These are phyloP conservation scores for Thereva unica DNA, from an alignment of 2,888 invertebrate species.

Conservation along the genomic window DNA sequence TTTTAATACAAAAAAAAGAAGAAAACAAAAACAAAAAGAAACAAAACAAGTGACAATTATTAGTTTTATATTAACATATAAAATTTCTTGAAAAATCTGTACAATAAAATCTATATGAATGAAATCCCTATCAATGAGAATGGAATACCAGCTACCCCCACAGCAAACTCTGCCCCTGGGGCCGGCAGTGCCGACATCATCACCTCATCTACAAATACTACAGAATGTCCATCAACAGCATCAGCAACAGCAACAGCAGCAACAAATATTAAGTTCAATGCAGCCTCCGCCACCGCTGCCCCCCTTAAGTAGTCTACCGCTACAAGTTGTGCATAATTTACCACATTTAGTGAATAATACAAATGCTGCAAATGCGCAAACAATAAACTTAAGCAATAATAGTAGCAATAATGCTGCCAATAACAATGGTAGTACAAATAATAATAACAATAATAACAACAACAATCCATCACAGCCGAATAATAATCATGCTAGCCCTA, in stretches of 20 bases:
- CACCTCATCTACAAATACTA: constrained; percentile 49
- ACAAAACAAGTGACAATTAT: background rate
- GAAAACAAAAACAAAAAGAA: constrained; percentile 7
- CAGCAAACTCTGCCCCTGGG: constrained; percentile 53
- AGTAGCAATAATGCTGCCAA: constrained; percentile 28
- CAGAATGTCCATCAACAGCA: constrained; percentile 51
- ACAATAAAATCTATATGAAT: constrained; percentile 40
- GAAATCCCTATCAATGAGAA: constrained; percentile 52
- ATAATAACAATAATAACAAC: constrained; percentile 39
- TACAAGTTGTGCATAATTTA: constrained; percentile 57
- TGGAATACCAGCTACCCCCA: constrained; percentile 59
- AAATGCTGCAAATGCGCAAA: constrained; percentile 35
- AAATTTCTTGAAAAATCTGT: background rate
- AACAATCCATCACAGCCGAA: constrained; percentile 45
- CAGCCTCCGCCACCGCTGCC: constrained; percentile 52
- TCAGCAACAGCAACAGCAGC: constrained; percentile 49
- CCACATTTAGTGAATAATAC: constrained; percentile 51
- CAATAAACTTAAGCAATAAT: constrained; percentile 41
- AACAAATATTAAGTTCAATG: constrained; percentile 53
- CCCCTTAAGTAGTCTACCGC: constrained; percentile 53
- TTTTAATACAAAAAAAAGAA: background rate
- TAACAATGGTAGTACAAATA: constrained; percentile 42
- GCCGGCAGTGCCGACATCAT: constrained; percentile 43
- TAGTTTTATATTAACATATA: background rate
- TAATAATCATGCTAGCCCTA: constrained; percentile 45